A percentile compares a stretch with the other conserved stretches of the same genome.
These are phyloP conservation scores for Drosophila dunni DNA, from an alignment of 1,140 invertebrate genomes.

Conservation along the genomic window DNA sequence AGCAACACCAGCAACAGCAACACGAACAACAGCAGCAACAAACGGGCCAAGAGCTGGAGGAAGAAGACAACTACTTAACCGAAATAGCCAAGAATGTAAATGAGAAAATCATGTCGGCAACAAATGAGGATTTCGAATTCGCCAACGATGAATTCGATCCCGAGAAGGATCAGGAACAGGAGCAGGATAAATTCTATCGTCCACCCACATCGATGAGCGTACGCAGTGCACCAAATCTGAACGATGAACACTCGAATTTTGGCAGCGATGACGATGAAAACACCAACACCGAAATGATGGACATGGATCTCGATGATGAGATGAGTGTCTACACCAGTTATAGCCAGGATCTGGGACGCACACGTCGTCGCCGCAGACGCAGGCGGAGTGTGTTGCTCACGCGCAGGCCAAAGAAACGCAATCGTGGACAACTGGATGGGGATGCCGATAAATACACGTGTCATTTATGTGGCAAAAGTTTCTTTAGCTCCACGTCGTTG, in stretches of 20 bases:
- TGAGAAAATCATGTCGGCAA: slow-evolving; percentile 82
- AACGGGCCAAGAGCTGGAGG: slow-evolving; percentile 46
- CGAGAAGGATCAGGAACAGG: slow-evolving; percentile 56
- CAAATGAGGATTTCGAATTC: slow-evolving; percentile 77
- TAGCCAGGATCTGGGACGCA: slow-evolving; percentile 71
- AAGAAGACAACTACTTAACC: slow-evolving; percentile 82
- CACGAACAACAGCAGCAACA: slow-evolving; percentile 4
- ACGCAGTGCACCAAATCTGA: slow-evolving; percentile 78
- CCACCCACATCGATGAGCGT: slow-evolving; percentile 81
- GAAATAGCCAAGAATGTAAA: slow-evolving; percentile 83
- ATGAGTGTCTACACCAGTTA: slow-evolving; percentile 83
- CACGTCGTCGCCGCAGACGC: slow-evolving; percentile 56
- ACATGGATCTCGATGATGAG: slow-evolving; percentile 84
- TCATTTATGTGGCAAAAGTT: slow-evolving; percentile 85
- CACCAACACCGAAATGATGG: slow-evolving; percentile 82
- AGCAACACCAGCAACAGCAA: slow-evolving; percentile 5
- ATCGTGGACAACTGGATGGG: slow-evolving; percentile 22
- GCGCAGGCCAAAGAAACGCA: slow-evolving; percentile 68
- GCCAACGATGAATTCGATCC: slow-evolving; percentile 78
- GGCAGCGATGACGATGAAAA: slow-evolving; percentile 71
- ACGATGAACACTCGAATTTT: slow-evolving; percentile 78
- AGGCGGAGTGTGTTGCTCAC: slow-evolving; percentile 72
- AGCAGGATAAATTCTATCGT: slow-evolving; percentile 64
- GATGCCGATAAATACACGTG: slow-evolving; percentile 73
- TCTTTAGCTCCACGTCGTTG: slow-evolving; percentile 84